These are phyloP conservation scores for Salmo trutta DNA, from an alignment of 2,797 vertebrate genomes.

Conservation along the genomic window DNA sequence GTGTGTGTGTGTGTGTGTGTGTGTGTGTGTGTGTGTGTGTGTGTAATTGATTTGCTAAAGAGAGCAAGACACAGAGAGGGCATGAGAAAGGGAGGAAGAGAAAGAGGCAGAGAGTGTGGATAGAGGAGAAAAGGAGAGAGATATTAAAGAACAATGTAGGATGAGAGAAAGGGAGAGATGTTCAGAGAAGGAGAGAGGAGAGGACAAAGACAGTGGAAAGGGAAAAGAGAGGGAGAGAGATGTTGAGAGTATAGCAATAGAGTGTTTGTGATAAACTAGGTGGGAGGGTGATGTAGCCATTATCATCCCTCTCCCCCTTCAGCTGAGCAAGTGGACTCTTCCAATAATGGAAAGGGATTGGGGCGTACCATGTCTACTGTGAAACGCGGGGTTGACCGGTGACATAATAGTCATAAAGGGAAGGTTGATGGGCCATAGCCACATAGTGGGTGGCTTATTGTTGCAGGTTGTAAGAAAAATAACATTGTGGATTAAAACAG, in stretches of 20 bases:
- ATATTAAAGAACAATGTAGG: too few species aligned
- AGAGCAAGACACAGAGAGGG: conserved; percentile 28
- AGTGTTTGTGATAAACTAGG: neutral
- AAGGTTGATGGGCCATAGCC: conserved; percentile 39
- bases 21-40: too few species aligned
- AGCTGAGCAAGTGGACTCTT: conserved; percentile 21
- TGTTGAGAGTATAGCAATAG: too few species aligned
- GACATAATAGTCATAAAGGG: conserved; percentile 33
- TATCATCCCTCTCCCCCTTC: conserved; percentile 13
- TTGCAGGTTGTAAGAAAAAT: neutral
- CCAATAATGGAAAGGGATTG: conserved; percentile 29
- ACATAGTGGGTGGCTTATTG: neutral
- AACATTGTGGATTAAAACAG: neutral
- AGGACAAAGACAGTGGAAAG: neutral
- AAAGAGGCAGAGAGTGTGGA: neutral
- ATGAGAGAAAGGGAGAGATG: conserved; percentile 27
- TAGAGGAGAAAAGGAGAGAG: neutral
- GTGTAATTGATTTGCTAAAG: conserved; percentile 13
- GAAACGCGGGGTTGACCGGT: neutral
- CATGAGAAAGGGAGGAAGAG: conserved; percentile 49
- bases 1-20: neutral
- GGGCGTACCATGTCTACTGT: conserved; percentile 3
- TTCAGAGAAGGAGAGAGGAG: neutral
- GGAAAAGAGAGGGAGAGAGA: conserved; percentile 1
- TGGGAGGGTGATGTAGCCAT: neutral